Evolutionary conservation across 2,888 invertebrate genomes (phyloP), one percentile per base, ranked within the genome.

Genomic region (Ormyrus labotus): DNA sequence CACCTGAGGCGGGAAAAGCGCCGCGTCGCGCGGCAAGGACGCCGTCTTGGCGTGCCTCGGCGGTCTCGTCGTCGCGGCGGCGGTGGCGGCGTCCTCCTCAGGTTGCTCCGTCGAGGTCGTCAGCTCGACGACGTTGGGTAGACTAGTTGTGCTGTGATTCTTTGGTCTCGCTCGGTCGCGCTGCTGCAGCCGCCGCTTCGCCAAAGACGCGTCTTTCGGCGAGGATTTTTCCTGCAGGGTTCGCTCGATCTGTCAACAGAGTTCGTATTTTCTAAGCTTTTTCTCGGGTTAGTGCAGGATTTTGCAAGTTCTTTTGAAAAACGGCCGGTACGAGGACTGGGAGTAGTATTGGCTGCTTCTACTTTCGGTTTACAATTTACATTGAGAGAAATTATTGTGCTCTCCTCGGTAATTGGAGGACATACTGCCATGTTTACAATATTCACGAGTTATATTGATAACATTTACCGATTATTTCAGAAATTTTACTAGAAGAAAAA

Each of bases 91-190:
- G 9, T 47, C 2, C 34, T 61, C 61, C 9, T n/a, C 10, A 7
- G 4, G 51, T 51, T 19, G 5, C 34, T 47, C n/a, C 60, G 47
- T 6, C 48, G 47, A 64, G 61, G 34, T 34, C 34, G 34, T 34
- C 67, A 92, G 86, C 83, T 93, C 92, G 84, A 89, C 91, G 87
- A 92, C 92, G 87, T 92, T 92, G 13, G 93, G 93, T 77, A 93
- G 86, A 19, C 93, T 93, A 75, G 92, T 91, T 5, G 92, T 92
- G 68, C 92, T 93, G 74, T 90, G 87, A 84, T 92, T 92, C 86
- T 92, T 92, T 78, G 88, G 88, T 83, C 91, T 87, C 68, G 78
- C 51, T 67, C 19, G 47, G 6, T 7, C 63, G 47, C 6, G 8
- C 34, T 3, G 8, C 19, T 7, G 48, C 6, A 60, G 11, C 58